Conservation (phyloP, 2,113 vertebrate genomes). For the Alligator mississippiensis region DNA sequence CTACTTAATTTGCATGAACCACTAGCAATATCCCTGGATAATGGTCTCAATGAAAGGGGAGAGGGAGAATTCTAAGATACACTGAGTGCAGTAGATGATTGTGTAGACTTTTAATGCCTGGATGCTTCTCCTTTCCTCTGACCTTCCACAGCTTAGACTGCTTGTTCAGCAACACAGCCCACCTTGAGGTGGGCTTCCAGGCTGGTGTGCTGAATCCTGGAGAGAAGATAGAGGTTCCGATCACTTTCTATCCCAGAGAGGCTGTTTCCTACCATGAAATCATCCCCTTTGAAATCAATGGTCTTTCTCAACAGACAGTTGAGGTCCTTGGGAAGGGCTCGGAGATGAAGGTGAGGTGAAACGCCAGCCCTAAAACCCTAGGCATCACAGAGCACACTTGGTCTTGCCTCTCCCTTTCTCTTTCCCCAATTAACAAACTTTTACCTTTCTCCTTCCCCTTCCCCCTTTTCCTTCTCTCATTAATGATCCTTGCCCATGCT, state of each 20-base stretch:
- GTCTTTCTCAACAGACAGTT: slow-evolving; percentile 76
- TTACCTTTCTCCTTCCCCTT: background rate
- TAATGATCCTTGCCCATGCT: background rate
- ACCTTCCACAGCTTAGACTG: slow-evolving; percentile 81
- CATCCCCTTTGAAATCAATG: slow-evolving; percentile 86
- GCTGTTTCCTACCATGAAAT: slow-evolving; percentile 78
- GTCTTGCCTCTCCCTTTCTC: background rate
- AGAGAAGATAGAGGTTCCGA: slow-evolving; percentile 75
- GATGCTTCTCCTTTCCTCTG: background rate
- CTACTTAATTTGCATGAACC: background rate
- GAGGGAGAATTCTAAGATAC: background rate
- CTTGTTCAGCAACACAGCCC: slow-evolving; percentile 77
- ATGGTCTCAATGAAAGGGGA: background rate
- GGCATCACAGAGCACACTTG: too few species aligned
- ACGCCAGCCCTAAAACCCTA: background rate
- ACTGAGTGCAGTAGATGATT: background rate
- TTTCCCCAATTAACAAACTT: background rate
- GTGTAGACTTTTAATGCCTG: background rate
- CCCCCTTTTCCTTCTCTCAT: background rate
- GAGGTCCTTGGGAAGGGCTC: slow-evolving; percentile 86
- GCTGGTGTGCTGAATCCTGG: slow-evolving; percentile 77
- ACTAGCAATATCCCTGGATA: background rate
- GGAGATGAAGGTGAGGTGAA: slow-evolving; percentile 85
- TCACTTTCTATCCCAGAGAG: slow-evolving; percentile 87
- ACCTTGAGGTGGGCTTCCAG: slow-evolving; percentile 80